Conservation (phyloP, 2,113 vertebrate genomes). For the Ceyx cyanopectus region DNA sequence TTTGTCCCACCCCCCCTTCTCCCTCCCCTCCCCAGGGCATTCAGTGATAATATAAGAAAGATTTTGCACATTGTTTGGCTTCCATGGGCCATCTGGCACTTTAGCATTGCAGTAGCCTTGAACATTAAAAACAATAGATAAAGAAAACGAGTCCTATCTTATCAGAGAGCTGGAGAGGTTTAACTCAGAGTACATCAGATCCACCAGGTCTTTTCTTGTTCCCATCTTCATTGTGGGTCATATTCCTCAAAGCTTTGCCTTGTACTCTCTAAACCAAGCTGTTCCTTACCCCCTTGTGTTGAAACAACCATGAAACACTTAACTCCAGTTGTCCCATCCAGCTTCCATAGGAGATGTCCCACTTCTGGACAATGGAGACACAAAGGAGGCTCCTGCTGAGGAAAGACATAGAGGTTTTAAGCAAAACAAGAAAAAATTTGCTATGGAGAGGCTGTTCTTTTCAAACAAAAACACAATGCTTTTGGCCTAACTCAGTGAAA, state of each 20-base stretch:
- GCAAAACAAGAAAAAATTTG: not conserved
- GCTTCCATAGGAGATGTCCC: not conserved
- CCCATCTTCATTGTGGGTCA: not conserved
- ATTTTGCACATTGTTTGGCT: slow-evolving; percentile 51
- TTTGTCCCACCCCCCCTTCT: not conserved
- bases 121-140: slow-evolving; percentile 36
- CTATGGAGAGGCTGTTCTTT: not conserved
- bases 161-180: slow-evolving; percentile 4
- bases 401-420: not conserved
- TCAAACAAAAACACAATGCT: not conserved
- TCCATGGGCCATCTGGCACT: slow-evolving; percentile 29
- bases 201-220: slow-evolving; percentile 17
- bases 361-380: not conserved
- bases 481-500: not conserved
- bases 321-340: not conserved
- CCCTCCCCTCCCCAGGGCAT: not conserved
- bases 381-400: not conserved
- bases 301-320: not conserved
- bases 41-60: slow-evolving; percentile 40
- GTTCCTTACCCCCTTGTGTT: not conserved
- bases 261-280: not conserved
- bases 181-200: slow-evolving; percentile 3
- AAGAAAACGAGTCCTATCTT: slow-evolving; percentile 24
- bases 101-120: slow-evolving; percentile 36
- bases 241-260: not conserved